A percentile compares a stretch with the other conserved stretches of the same genome.
Evolutionary conservation across 2,888 invertebrate genomes (phyloP).

Genomic region (Agrypnus murinus): DNA sequence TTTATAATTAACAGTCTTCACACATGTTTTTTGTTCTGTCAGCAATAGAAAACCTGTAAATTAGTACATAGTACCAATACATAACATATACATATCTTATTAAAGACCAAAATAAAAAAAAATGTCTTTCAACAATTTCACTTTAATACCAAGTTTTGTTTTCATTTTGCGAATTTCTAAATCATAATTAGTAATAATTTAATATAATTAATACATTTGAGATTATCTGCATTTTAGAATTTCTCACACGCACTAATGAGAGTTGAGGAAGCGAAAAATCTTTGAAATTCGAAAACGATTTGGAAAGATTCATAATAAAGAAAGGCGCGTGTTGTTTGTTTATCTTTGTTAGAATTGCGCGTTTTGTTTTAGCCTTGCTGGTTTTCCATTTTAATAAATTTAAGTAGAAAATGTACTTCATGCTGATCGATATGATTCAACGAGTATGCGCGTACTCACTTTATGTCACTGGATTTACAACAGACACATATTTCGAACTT

Average conservation of each 20-base stretch:
- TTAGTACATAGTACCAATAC: slow-evolving; percentile 5
- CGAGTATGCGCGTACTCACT: slow-evolving; percentile 50
- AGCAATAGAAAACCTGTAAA: slow-evolving; percentile 27
- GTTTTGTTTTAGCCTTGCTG: neutral
- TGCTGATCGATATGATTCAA: slow-evolving; percentile 49
- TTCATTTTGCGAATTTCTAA: slow-evolving; percentile 30
- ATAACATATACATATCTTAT: neutral
- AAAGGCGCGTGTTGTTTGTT: neutral
- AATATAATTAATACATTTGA: slow-evolving; percentile 3
- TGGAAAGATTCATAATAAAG: neutral
- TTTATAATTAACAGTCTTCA: slow-evolving; percentile 27
- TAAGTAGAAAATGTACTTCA: slow-evolving; percentile 34
- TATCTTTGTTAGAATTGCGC: neutral
- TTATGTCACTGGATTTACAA: slow-evolving; percentile 33
- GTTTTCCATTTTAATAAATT: slow-evolving; percentile 24
- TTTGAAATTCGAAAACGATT: slow-evolving; percentile 6
- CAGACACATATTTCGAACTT: slow-evolving; percentile 47
- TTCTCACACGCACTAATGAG: neutral
- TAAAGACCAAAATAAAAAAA: too few relatives aligned
- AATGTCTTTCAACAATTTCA: slow-evolving; percentile 25
- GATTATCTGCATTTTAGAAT: too few relatives aligned
- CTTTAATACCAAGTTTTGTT: slow-evolving; percentile 36
- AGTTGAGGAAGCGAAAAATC: neutral
- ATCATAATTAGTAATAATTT: neutral
- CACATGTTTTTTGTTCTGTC: slow-evolving; percentile 4